Conservation (phyloP, 2,797 vertebrate species). For the Otolemur crassicaudatus region DNA sequence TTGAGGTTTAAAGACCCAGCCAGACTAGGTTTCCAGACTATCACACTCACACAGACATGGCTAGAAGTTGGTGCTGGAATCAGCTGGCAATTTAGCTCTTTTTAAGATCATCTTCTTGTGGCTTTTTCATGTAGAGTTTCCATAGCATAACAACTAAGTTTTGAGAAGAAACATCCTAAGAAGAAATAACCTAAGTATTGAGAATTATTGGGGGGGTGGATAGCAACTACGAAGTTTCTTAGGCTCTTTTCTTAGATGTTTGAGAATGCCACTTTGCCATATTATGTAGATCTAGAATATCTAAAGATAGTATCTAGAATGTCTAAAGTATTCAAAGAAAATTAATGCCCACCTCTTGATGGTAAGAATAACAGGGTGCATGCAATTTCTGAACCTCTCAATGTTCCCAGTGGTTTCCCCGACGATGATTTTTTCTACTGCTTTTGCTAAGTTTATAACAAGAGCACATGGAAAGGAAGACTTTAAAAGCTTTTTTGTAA, state of each 20-base stretch:
- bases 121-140: neutral
- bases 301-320: neutral
- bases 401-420: neutral
- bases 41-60: neutral
- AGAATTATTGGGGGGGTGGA: neutral
- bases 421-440: neutral
- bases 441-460: neutral
- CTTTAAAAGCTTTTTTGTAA: neutral
- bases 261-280: neutral
- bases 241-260: neutral
- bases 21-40: neutral
- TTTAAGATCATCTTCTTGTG: neutral
- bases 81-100: neutral
- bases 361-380: neutral
- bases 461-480: neutral
- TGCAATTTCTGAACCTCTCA: neutral
- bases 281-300: neutral
- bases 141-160: neutral
- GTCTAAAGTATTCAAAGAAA: neutral
- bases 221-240: neutral
- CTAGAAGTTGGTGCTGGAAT: neutral
- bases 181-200: neutral
- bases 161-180: neutral
- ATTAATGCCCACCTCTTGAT: neutral
- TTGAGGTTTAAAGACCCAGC: neutral